A percentile compares a stretch with the other conserved stretches of the same genome.
Evolutionary conservation across 2,113 vertebrate species (phyloP).

Genomic region (Lanius collurio): DNA sequence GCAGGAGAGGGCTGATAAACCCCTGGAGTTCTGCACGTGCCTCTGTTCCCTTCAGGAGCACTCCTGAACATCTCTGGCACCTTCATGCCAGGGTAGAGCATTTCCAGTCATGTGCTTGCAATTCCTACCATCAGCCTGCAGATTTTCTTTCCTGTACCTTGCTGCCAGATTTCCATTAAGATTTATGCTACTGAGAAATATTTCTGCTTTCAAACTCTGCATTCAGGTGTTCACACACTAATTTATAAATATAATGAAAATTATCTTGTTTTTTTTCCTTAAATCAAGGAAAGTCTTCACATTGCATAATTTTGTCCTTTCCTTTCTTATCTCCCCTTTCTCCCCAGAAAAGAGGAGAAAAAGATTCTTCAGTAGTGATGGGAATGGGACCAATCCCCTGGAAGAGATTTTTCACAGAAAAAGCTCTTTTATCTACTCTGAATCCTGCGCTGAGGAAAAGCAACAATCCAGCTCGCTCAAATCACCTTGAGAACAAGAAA

Average conservation of each 20-base stretch:
- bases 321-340: background rate
- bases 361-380: fast-evolving
- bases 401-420: background rate
- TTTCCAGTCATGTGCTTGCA: background rate
- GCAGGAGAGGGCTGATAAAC: background rate
- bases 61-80: background rate
- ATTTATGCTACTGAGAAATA: background rate
- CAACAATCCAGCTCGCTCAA: background rate
- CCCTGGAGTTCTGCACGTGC: background rate
- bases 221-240: background rate
- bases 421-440: background rate
- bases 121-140: background rate
- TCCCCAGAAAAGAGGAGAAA: background rate
- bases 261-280: background rate
- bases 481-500: background rate
- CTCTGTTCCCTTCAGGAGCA: background rate
- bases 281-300: fast-evolving
- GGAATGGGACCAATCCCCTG: background rate
- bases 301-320: background rate
- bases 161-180: background rate
- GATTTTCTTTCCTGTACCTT: background rate
- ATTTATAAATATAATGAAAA: background rate
- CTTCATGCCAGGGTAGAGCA: background rate
- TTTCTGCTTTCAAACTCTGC: background rate
- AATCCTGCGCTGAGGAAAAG: background rate